Base-by-base conservation (phyloP, 2,113 vertebrate genomes). In the Potamarius usumacintae region DNA sequence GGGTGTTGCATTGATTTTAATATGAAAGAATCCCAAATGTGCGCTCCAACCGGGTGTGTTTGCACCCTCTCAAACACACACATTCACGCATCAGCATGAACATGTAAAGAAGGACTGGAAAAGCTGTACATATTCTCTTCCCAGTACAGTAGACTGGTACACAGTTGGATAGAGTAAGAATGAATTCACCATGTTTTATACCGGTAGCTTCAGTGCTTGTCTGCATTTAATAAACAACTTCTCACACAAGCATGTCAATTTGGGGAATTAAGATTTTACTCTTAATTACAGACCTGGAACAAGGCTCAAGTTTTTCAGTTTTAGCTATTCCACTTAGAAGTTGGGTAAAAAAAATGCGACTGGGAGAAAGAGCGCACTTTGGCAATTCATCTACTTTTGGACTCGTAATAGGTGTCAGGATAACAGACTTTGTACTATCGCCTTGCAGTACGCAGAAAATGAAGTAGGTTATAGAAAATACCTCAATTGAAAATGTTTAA, bases 1-100 rank as follows among this genome's bases (percentile, higher is more conserved):
- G 84, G 90, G 85, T 86, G 89, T 89, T 86, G 89, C 30, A 83
- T 86, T 78, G 72, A 85, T 88, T 42, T 90, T 86, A 85, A 72
- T 69, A 87, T 72, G 30, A 82, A n/a, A 57, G 76, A 77, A 90
- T 34, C 14, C 50, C 34, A 7, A 77, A 86, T 17, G 30, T 85
- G 67, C 30, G n/a, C 60, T 42, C 60, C 42, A 57, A 57, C 4
- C 4, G 5, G 80, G 53, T 30, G 8, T 48, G 55, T 78, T 48
- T 48, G 9, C n/a, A 60, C 65, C 69, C 82, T 82, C 15, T 17
- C 27, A 25, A 78, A 76, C 48, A 52, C 72, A 50, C 9, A 50
- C 6, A 60, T 65, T 78, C 48, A 84, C 17, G 84, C 81, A 76
- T 74, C 25, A 71, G 57, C 87, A 88, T 72, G 18, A 30, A 30